These are phyloP conservation scores for Drosophila falleni DNA, from an alignment of 2,888 invertebrate species.

Conservation along the genomic window DNA sequence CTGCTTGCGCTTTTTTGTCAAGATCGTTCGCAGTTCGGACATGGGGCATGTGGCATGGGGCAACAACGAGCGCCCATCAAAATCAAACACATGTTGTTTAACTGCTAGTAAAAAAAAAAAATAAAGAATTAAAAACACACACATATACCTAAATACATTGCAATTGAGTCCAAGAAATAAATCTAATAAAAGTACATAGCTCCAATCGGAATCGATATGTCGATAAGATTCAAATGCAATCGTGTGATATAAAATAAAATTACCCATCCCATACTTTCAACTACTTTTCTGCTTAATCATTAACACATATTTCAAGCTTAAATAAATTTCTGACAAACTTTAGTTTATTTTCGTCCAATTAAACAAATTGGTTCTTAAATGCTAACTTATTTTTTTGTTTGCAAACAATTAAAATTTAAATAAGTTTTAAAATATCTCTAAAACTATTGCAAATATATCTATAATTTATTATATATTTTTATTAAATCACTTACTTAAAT, in stretches of 20 bases:
- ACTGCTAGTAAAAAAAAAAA: conserved; percentile 12
- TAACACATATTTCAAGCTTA: no score
- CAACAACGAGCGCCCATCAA: conserved; percentile 38
- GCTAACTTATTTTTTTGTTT: not conserved
- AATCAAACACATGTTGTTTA: conserved; percentile 61
- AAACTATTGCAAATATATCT: no score
- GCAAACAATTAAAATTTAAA: not conserved
- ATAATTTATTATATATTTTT: no score
- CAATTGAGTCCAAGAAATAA: conserved; percentile 2
- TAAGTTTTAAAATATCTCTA: no score
- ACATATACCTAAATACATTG: not conserved
- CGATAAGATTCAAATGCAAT: not conserved
- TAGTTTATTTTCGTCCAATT: no score
- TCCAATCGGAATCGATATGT: not conserved
- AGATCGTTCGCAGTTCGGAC: conserved; percentile 46
- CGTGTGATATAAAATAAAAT: no score
- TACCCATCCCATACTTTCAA: no score
- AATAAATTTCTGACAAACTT: no score
- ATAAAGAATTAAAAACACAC: not conserved
- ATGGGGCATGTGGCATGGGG: conserved; percentile 9
- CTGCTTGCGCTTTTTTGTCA: conserved; percentile 52
- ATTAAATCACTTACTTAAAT: no score
- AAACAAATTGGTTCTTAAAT: no score
- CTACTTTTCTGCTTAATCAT: no score
- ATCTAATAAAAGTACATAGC: not conserved